These are phyloP conservation scores for Drosophila eohydei DNA, from an alignment of 2,888 invertebrate genomes.

Conservation along the genomic window DNA sequence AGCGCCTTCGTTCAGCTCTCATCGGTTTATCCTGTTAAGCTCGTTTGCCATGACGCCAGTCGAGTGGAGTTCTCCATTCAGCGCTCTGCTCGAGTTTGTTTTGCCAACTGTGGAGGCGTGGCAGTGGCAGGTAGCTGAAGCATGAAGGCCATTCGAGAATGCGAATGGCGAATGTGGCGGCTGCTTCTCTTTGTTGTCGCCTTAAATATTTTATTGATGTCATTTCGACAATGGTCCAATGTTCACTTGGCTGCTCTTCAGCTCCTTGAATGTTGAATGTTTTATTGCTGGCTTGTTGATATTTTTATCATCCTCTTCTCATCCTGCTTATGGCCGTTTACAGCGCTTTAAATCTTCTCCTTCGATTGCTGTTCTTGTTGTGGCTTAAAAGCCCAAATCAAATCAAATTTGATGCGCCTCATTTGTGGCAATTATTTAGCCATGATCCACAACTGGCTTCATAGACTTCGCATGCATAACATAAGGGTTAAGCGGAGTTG, in stretches of 20 bases:
- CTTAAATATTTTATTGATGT: conserved; percentile 78
- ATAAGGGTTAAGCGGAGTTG: conserved; percentile 24
- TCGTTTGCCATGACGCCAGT: conserved; percentile 64
- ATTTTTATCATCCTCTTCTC: conserved; percentile 61
- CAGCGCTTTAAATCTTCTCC: conserved; percentile 53
- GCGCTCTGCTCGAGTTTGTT: conserved; percentile 43
- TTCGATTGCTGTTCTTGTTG: conserved; percentile 36
- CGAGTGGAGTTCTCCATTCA: conserved; percentile 49
- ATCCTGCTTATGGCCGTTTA: conserved; percentile 43
- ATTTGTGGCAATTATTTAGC: conserved; percentile 48
- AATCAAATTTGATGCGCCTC: conserved; percentile 62
- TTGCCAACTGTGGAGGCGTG: conserved; percentile 30
- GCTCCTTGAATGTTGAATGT: conserved; percentile 49
- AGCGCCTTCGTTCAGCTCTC: conserved; percentile 35
- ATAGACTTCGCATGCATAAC: conserved; percentile 7
- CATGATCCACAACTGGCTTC: not conserved
- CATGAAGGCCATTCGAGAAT: conserved; percentile 52
- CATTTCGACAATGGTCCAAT: conserved; percentile 71
- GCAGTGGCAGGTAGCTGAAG: conserved; percentile 24
- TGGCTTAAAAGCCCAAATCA: conserved; percentile 50
- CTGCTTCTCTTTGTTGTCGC: conserved; percentile 53
- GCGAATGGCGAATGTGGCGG: conserved; percentile 22
- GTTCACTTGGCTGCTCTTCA: conserved; percentile 62
- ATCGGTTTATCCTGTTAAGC: conserved; percentile 70
- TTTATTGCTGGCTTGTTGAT: conserved; percentile 69